Percentiles rank a stretch among this genome's conserved stretches.
phyloP scores from a whole-genome alignment of 2,113 vertebrate genomes.

The Noctilio leporinus region DNA sequence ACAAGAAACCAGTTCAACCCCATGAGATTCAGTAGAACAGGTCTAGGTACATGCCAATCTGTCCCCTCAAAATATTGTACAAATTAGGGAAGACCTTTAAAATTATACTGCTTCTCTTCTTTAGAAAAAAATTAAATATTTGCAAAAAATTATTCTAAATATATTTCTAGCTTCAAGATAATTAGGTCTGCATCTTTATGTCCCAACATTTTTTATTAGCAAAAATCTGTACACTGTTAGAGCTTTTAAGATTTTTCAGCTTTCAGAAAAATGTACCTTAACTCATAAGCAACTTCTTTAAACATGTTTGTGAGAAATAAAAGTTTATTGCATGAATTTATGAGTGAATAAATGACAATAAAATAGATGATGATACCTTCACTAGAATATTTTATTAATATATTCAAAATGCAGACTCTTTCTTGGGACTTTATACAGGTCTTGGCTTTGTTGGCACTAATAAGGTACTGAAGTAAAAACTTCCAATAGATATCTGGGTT shows the following conservation, averaged over 20 bases:
- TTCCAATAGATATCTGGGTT: not conserved
- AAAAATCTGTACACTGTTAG: not conserved
- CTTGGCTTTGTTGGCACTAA: not conserved
- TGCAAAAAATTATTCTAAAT: not conserved
- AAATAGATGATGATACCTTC: not conserved
- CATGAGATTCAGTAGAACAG: not conserved
- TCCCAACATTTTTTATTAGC: not conserved
- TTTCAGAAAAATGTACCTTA: not conserved
- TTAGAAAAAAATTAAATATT: conserved; percentile 3
- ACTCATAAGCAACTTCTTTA: not conserved
- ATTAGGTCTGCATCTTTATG: not conserved
- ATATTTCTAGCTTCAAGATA: not conserved
- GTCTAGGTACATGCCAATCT: not conserved
- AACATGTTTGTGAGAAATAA: not conserved
- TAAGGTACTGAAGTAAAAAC: not conserved
- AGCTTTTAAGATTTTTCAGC: not conserved
- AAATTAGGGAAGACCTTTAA: not conserved
- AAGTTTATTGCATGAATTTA: not conserved
- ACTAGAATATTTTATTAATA: not conserved
- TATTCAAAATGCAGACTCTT: not conserved
- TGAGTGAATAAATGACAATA: not conserved
- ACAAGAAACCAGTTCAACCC: not conserved
- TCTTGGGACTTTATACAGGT: not conserved
- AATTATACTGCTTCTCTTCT: not conserved
- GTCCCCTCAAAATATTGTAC: not conserved